Percentiles rank a stretch among this genome's conserved stretches.
Evolutionary conservation across 2,888 invertebrate genomes (phyloP).

Genomic region (Drosophila setosimentum): DNA sequence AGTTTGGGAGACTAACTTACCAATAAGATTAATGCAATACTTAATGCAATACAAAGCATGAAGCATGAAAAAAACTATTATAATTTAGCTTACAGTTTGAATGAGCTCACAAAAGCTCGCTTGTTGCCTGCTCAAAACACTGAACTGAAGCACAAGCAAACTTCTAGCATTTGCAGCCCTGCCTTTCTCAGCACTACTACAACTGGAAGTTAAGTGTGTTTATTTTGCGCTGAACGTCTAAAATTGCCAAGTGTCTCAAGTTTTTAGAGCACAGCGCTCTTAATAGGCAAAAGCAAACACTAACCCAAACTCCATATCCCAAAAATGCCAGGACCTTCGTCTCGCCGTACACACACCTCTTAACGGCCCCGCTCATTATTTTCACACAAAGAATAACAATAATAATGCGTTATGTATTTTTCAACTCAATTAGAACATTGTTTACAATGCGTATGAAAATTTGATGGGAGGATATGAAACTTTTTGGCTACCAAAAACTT

Average conservation of each 20-base stretch:
- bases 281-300: conserved; percentile 62
- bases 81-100: not conserved
- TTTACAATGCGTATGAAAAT: conserved; percentile 72
- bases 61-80: not conserved
- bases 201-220: conserved; percentile 39
- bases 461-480: conserved; percentile 58
- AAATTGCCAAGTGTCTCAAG: conserved; percentile 61
- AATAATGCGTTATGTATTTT: conserved; percentile 76
- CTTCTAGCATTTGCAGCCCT: conserved; percentile 31
- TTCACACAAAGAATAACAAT: conserved; percentile 74
- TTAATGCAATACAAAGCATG: conserved; percentile 7
- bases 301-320: conserved; percentile 10
- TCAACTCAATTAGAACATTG: conserved; percentile 79
- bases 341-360: not conserved
- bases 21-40: not conserved
- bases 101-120: conserved; percentile 2
- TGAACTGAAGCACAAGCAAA: conserved; percentile 10
- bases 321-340: conserved; percentile 22
- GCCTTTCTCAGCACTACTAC: conserved; percentile 6
- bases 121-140: not conserved
- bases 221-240: conserved; percentile 47
- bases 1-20: not conserved
- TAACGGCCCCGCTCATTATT: conserved; percentile 55
- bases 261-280: conserved; percentile 45
- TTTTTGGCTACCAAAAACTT: conserved; percentile 51